These are phyloP conservation scores for Cheirogaleus major DNA, from an alignment of 2,797 vertebrate genomes.

Conservation along the genomic window DNA sequence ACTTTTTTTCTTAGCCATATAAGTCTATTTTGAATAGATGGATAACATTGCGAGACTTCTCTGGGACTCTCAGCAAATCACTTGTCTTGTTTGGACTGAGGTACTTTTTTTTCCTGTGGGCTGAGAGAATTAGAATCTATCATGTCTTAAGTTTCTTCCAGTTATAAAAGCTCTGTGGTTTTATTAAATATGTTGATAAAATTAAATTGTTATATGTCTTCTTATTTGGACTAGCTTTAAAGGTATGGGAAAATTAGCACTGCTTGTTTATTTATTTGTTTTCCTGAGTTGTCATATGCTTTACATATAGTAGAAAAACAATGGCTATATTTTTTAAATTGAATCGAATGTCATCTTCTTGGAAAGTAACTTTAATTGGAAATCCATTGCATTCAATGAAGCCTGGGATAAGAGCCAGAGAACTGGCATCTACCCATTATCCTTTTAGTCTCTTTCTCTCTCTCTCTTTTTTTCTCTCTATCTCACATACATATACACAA, in stretches of 20 bases:
- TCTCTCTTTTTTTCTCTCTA: not conserved
- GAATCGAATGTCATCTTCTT: conserved; percentile 42
- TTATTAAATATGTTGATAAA: not conserved
- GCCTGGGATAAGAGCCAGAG: not conserved
- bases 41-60: not conserved
- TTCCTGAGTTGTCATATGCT: not conserved
- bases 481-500: not conserved
- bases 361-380: conserved; percentile 48
- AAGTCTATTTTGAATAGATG: not conserved
- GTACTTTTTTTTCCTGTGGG: not conserved
- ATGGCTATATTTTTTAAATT: not conserved
- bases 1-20: not conserved
- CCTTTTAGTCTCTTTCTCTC: not conserved
- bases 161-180: not conserved
- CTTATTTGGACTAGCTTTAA: not conserved
- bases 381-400: conserved; percentile 24
- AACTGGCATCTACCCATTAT: not conserved
- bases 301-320: not conserved
- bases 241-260: not conserved
- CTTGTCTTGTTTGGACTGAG: not conserved
- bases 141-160: not conserved
- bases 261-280: conserved; percentile 2
- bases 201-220: not conserved
- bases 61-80: not conserved
- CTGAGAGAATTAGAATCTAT: not conserved